Evolutionary conservation across 2,113 vertebrate genomes (phyloP).

Genomic region (Xenopus borealis): DNA sequence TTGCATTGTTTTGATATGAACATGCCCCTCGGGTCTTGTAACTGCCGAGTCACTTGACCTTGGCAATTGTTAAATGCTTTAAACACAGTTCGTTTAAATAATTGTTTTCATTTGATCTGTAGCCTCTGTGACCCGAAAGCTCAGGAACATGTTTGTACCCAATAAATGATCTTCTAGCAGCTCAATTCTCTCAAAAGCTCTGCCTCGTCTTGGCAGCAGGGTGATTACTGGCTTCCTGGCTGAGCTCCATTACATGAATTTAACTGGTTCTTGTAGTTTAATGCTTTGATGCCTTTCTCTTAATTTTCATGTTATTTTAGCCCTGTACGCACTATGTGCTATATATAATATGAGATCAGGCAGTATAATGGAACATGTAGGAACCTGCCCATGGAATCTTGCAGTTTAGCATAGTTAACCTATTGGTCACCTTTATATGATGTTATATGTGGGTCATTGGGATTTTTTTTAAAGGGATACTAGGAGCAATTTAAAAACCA

Average conservation of each 20-base stretch:
- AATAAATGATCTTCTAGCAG: constrained; percentile 30
- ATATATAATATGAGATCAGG: no score
- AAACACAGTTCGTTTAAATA: constrained; percentile 81
- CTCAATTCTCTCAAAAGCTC: constrained; percentile 22
- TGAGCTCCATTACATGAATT: no score
- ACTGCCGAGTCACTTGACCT: constrained; percentile 79
- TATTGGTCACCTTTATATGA: no score
- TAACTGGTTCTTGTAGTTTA: neutral
- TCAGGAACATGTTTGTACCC: constrained; percentile 12
- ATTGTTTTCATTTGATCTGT: constrained; percentile 75
- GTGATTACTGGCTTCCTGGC: neutral
- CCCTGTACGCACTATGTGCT: no score
- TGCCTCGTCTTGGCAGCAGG: neutral
- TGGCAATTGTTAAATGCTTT: constrained; percentile 74
- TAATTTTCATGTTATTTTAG: no score
- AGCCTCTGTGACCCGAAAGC: constrained; percentile 24
- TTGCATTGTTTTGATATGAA: constrained; percentile 80
- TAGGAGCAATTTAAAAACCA: no score
- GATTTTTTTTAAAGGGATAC: no score
- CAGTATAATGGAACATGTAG: no score
- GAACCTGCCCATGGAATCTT: no score
- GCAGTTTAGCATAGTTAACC: no score
- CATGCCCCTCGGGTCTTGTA: constrained; percentile 74
- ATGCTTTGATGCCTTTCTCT: neutral
- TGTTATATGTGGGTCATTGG: no score